These are phyloP conservation scores for Molorchus minor DNA, from an alignment of 2,888 invertebrate species.

Conservation along the genomic window DNA sequence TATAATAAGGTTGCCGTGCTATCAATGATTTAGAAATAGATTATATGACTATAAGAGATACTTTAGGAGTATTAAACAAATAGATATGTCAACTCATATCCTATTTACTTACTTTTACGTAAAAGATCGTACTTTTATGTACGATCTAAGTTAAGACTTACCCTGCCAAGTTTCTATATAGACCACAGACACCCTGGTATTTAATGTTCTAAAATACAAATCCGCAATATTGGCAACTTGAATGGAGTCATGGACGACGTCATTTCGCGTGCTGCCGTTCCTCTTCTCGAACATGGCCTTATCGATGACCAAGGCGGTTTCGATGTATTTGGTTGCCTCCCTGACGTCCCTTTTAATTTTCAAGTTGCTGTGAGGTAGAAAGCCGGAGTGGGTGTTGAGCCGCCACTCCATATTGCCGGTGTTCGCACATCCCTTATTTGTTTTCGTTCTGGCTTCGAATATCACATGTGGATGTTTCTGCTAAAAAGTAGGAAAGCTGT, in stretches of 20 bases:
- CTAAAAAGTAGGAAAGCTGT: slow-evolving; percentile 69
- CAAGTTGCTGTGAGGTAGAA: slow-evolving; percentile 57
- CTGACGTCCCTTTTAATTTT: slow-evolving; percentile 78
- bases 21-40: no score
- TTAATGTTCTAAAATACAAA: slow-evolving; percentile 82
- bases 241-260: slow-evolving; percentile 87
- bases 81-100: no score
- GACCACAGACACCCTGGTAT: slow-evolving; percentile 93
- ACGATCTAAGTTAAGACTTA: no score
- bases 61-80: no score
- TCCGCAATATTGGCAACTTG: slow-evolving; percentile 98
- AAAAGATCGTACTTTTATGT: no score
- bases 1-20: no score
- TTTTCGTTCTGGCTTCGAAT: slow-evolving; percentile 92
- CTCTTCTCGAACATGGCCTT: slow-evolving; percentile 95
- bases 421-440: slow-evolving; percentile 92
- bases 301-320: slow-evolving; percentile 95
- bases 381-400: slow-evolving; percentile 64
- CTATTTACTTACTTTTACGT: no score
- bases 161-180: slow-evolving; percentile 97
- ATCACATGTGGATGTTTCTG: slow-evolving; percentile 98
- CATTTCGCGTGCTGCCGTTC: slow-evolving; percentile 81
- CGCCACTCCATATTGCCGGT: slow-evolving; percentile 79
- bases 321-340: slow-evolving; percentile 93
- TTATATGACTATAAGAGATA: no score